Base-by-base conservation (phyloP, 2,113 vertebrate genomes). In the Lonchura striata region DNA sequence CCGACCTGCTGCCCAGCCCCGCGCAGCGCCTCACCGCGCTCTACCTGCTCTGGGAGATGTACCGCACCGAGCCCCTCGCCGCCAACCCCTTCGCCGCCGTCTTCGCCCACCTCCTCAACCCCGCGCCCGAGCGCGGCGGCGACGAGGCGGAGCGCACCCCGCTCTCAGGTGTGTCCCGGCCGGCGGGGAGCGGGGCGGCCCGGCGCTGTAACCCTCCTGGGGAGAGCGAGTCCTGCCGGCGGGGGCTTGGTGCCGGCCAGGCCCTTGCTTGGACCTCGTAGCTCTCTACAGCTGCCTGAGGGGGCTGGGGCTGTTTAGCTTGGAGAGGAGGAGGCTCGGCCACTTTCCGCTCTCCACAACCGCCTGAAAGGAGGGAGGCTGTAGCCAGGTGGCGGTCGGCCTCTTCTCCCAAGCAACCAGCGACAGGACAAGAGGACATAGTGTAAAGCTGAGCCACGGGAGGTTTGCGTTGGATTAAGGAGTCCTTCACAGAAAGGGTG, bases 41-140 rank as follows among this genome's bases (percentile, higher is more conserved):
- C 94, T 99, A 99, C 97, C 98, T 99, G n/a, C 98, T 99, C 1
- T 99, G 99, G 99, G 99, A 99, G 98, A 99, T 99, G 99, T 99
- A 99, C 97, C 99, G 99, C 78, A 99, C 99, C 71, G 99, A 99
- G 97, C 99, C 99, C 52, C 98, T 99, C 24, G 99, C 99, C 23
- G 99, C 99, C 23, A 99, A 99, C 98, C 99, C 99, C 20, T 99
- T 99, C 96, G 99, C 99, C 44, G 99, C 99, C 44, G 98, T 99
- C 82, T 99, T 99, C 86, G 99, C 99, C 9, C 99, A 99, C 94
- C 98, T 99, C n/a, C 98, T 99, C 60, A 99, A 99, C 97, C 98
- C 99, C 3, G 97, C 98, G 18, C 98, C 98, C 33, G 97, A 98
- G 54, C 96, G 98, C 61, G 98, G 98, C 42, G 97, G 96, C n/a